Conservation (phyloP, 1,140 invertebrate genomes). For the Drosophila yakuba region DNA sequence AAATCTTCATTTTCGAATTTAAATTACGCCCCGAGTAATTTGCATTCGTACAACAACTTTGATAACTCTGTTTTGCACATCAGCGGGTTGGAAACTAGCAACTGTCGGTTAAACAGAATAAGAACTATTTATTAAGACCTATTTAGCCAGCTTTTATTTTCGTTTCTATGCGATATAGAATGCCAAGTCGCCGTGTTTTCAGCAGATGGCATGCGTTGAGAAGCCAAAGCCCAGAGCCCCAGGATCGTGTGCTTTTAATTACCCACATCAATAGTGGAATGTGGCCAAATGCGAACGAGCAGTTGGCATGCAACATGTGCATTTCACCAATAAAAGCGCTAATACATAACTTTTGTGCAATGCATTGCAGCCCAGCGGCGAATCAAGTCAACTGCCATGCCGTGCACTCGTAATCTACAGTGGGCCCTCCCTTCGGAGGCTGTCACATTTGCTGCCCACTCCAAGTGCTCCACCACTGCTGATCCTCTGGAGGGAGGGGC, state of each 20-base stretch:
- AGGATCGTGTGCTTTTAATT: conserved; percentile 37
- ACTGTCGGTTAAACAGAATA: neutral
- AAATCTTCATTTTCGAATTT: conserved; percentile 61
- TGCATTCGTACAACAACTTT: conserved; percentile 59
- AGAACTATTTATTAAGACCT: conserved; percentile 27
- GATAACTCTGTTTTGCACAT: conserved; percentile 64
- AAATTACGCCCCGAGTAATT: conserved; percentile 57
- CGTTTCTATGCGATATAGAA: conserved; percentile 18
- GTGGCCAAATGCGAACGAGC: conserved; percentile 46
- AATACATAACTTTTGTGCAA: conserved; percentile 62
- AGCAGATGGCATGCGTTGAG: conserved; percentile 35
- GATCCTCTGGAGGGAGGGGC: neutral
- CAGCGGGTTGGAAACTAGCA: conserved; percentile 9
- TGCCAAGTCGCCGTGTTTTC: conserved; percentile 19
- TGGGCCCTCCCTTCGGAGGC: conserved; percentile 28
- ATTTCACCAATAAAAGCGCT: conserved; percentile 76
- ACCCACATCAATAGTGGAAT: conserved; percentile 32
- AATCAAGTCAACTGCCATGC: conserved; percentile 9
- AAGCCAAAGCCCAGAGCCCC: neutral
- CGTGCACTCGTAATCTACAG: conserved; percentile 42
- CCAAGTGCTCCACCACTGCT: conserved; percentile 11
- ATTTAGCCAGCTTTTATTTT: conserved; percentile 20
- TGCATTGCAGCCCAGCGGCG: conserved; percentile 34
- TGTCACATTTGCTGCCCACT: conserved; percentile 41
- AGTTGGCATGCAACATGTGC: conserved; percentile 67